These are phyloP conservation scores for Patella ulyssiponensis DNA, from an alignment of 2,888 invertebrate genomes.

Conservation along the genomic window DNA sequence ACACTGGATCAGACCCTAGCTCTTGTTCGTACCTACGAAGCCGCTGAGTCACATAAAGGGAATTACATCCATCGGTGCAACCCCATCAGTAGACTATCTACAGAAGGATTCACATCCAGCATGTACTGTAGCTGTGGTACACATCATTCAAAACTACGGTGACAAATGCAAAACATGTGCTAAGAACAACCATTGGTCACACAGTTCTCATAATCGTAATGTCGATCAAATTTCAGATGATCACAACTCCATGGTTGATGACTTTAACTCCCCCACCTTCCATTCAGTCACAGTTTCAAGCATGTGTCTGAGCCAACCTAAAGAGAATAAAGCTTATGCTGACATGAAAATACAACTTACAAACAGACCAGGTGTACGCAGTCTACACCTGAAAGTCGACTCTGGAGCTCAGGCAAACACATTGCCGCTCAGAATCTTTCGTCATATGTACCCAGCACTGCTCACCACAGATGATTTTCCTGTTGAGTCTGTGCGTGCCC, in stretches of 20 bases:
- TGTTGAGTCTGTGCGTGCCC: too few species aligned
- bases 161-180: neutral
- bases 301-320: neutral
- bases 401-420: too few species aligned
- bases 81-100: too few species aligned
- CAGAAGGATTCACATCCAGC: too few species aligned
- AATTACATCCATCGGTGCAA: too few species aligned
- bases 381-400: too few species aligned
- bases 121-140: neutral
- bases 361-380: neutral
- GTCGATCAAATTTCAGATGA: neutral
- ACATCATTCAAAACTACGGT: slow-evolving; percentile 6
- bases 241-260: neutral
- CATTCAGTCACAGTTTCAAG: neutral
- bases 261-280: neutral
- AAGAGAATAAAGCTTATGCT: neutral
- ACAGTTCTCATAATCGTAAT: neutral
- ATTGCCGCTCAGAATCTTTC: too few species aligned
- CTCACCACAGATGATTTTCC: too few species aligned
- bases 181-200: neutral
- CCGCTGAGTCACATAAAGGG: too few species aligned
- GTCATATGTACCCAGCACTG: too few species aligned
- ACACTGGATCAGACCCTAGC: too few species aligned
- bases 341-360: neutral
- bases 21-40: too few species aligned